Evolutionary conservation across 2,113 vertebrate species (phyloP).

Genomic region (Lampris incognitus): DNA sequence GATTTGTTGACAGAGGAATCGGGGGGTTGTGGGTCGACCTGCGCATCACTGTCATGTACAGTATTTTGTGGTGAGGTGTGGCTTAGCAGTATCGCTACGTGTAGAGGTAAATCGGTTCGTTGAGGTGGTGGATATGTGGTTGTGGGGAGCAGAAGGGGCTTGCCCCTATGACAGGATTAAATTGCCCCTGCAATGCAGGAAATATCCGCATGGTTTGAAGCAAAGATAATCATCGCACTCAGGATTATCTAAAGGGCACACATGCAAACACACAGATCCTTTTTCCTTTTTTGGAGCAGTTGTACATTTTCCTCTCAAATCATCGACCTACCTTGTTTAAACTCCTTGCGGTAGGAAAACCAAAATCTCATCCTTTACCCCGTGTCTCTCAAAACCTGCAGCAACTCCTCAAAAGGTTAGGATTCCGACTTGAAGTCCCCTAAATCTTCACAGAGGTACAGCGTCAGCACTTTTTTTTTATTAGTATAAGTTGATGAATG

Average conservation of each 20-base stretch:
- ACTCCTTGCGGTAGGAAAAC: slow-evolving; percentile 50
- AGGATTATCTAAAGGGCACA: neutral
- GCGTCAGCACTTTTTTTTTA: neutral
- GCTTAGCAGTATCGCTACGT: no score
- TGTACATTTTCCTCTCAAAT: neutral
- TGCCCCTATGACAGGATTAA: no score
- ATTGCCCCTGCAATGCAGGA: no score
- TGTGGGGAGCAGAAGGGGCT: no score
- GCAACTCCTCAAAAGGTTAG: neutral
- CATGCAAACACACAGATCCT: no score
- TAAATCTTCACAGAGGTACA: neutral
- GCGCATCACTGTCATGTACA: no score
- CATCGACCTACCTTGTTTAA: slow-evolving; percentile 60
- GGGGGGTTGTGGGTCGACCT: no score
- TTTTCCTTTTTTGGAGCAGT: no score
- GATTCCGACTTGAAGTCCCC: neutral
- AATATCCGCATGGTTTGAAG: neutral
- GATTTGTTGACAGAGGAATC: no score
- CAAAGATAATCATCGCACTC: neutral
- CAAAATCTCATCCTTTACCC: slow-evolving; percentile 58
- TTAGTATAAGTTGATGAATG: neutral
- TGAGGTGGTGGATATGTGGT: no score
- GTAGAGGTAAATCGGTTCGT: no score
- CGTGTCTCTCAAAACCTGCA: neutral
- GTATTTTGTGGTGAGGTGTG: no score